Evolutionary conservation across 2,888 invertebrate genomes (phyloP).

Genomic region (Trichogramma dendrolimi): DNA sequence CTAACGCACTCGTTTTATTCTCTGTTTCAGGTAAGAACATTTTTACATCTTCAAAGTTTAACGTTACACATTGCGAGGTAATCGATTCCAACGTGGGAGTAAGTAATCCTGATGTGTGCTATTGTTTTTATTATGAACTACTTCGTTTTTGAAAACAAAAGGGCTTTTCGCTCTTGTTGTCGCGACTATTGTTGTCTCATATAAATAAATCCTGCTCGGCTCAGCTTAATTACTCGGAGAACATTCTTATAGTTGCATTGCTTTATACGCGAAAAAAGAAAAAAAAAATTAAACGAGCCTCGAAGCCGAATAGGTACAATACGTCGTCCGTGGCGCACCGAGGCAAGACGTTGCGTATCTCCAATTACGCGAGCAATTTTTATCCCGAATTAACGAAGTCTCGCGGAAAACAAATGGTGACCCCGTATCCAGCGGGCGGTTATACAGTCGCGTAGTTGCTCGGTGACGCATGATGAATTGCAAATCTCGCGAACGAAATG

Average conservation of each 20-base stretch:
- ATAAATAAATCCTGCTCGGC: no score
- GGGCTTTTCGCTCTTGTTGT: no score
- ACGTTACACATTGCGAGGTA: slow-evolving; percentile 16
- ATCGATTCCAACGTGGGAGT: slow-evolving; percentile 32
- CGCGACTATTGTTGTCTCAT: no score
- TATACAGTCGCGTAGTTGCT: no score
- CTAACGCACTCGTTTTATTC: slow-evolving; percentile 25
- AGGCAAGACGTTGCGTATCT: no score
- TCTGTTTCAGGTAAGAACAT: slow-evolving; percentile 48
- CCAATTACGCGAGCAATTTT: no score
- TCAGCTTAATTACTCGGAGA: no score
- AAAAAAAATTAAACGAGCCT: no score
- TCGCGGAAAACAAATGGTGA: background rate
- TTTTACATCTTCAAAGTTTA: slow-evolving; percentile 1
- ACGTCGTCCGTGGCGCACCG: no score
- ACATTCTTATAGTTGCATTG: no score
- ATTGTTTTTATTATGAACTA: slow-evolving; percentile 6
- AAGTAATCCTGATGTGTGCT: slow-evolving; percentile 28
- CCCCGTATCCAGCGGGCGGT: background rate
- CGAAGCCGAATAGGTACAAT: no score
- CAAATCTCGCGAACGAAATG: background rate
- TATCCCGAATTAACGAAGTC: background rate
- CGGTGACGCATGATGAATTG: background rate
- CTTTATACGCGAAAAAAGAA: no score
- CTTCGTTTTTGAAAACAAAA: background rate